Evolutionary conservation across 2,113 vertebrate genomes (phyloP).

Genomic region (Oophaga pumilio): DNA sequence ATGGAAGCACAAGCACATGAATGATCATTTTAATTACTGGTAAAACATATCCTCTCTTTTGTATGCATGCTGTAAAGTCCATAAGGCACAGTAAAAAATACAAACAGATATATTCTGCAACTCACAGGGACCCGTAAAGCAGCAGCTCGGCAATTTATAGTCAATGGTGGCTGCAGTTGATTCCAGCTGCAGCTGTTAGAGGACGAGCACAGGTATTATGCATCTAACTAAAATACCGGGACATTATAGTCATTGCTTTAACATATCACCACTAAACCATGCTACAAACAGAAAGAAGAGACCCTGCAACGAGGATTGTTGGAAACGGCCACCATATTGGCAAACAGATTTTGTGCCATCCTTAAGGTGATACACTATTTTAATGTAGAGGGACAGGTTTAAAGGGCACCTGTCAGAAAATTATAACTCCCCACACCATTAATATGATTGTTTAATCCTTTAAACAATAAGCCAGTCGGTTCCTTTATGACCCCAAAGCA

Average conservation of each 20-base stretch:
- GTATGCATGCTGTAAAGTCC: not conserved
- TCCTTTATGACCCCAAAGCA: no score
- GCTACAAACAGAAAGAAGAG: not conserved
- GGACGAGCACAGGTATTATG: not conserved
- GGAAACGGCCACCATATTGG: not conserved
- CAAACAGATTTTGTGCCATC: not conserved
- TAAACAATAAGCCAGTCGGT: no score
- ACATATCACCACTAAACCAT: not conserved
- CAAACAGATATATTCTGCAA: not conserved
- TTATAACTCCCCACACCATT: no score
- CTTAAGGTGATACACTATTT: not conserved
- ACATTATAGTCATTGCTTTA: not conserved
- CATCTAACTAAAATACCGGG: not conserved
- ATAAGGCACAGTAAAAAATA: not conserved
- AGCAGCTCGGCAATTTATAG: not conserved
- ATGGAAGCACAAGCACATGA: constrained; percentile 8
- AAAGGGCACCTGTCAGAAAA: no score
- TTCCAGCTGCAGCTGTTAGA: constrained; percentile 4
- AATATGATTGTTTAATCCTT: no score
- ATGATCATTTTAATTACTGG: constrained; percentile 18
- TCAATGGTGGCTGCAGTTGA: not conserved
- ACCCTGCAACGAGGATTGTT: not conserved
- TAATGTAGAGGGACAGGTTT: no score
- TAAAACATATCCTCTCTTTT: not conserved
- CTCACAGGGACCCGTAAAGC: not conserved